These are phyloP conservation scores for Drosophila antonietae DNA, from an alignment of 2,888 invertebrate genomes.

Conservation along the genomic window DNA sequence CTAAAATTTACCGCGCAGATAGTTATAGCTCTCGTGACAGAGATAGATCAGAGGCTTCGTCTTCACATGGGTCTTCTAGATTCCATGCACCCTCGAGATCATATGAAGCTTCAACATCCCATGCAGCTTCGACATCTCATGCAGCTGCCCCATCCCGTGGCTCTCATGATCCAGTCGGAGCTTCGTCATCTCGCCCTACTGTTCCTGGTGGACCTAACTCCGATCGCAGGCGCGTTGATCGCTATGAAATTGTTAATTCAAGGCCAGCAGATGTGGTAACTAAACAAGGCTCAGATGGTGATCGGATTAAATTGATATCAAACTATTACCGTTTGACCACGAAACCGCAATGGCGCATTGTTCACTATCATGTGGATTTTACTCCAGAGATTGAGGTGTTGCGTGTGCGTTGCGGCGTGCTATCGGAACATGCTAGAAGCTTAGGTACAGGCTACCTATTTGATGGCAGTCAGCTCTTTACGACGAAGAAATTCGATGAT, in stretches of 20 bases:
- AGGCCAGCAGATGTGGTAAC: constrained; percentile 76
- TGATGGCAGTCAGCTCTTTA: constrained; percentile 90
- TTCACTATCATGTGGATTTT: constrained; percentile 91
- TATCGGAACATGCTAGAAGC: constrained; percentile 86
- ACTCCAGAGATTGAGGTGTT: constrained; percentile 89
- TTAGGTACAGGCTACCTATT: constrained; percentile 89
- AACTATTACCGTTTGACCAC: constrained; percentile 90
- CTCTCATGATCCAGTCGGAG: no score
- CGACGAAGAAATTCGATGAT: constrained; percentile 86
- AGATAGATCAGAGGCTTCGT: constrained; percentile 6
- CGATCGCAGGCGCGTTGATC: constrained; percentile 43
- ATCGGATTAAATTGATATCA: constrained; percentile 85
- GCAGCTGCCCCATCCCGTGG: constrained; percentile 1
- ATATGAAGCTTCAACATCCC: background rate
- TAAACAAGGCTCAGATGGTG: constrained; percentile 86
- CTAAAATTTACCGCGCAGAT: constrained; percentile 26
- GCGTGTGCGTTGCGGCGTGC: constrained; percentile 86
- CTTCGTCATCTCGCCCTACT: background rate
- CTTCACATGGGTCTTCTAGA: background rate
- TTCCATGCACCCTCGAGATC: background rate
- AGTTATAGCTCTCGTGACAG: background rate
- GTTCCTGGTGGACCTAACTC: background rate
- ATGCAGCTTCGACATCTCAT: background rate
- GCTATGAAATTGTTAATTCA: constrained; percentile 77
- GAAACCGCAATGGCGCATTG: constrained; percentile 89